Base-by-base conservation (phyloP, 2,797 vertebrate species). In the Lithobates pipiens region DNA sequence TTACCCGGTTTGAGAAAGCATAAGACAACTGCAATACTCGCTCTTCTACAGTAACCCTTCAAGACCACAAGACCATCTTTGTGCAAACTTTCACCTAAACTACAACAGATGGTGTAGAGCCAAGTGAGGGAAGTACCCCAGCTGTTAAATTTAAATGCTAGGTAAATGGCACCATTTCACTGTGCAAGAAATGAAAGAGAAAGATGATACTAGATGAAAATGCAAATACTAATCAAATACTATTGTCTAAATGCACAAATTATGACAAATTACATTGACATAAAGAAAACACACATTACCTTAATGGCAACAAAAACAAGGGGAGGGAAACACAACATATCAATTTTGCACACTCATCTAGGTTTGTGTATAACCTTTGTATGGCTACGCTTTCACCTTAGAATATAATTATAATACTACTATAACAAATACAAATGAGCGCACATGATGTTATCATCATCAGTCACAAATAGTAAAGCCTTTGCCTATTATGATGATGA, bases 201-300 rank as follows among this genome's bases (percentile, higher is more conserved):
- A 85, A 85, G 71, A 85, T 80, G 71, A 80, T 81, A 81, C 72
- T 72, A 36, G 73, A 27, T 76, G 44, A 61, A 80, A 86, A 81
- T 81, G 77, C 78, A 86, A 81, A 86, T 86, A 44, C 72, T 81
- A 76, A 86, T 86, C 73, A 86, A 81, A 86, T 86, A 69, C 72
- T 70, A 82, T 80, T 71, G 77, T 80, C 78, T 86, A 18, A 61
- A 27, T 42, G 46, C 36, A 80, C 32, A 86, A 81, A 86, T 86
- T 61, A 76, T 86, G 73, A 81, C 65, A 77, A 81, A 81, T 76
- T 85, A 76, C 34, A 73, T 46, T 73, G 82, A 84, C 75, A 57
- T 70, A 73, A 73, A 78, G 67, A 73, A 85, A 85, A 85, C 83
- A 85, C 68, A 67, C 54, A 73, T 85, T 78, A 79, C 54, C 54